Percentiles rank a stretch among this genome's conserved stretches.
phyloP scores from a whole-genome alignment of 2,113 vertebrate genomes.

The Nicator chloris region DNA sequence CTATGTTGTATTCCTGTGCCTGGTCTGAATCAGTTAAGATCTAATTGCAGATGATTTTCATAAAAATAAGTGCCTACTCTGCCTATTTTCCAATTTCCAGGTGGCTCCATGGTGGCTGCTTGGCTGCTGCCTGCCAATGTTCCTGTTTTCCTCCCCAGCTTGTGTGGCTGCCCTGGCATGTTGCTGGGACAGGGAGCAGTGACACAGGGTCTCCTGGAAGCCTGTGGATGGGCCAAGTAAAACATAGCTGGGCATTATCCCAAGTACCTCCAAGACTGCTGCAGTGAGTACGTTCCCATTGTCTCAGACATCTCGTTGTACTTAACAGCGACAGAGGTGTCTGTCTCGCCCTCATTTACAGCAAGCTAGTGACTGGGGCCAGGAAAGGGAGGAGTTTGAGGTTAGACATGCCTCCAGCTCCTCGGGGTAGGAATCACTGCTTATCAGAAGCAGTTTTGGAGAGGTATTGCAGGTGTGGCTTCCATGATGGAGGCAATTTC shows the following conservation, averaged over 20 bases:
- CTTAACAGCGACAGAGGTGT: neutral
- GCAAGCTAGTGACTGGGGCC: neutral
- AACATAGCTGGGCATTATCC: neutral
- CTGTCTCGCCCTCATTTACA: neutral
- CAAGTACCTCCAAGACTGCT: neutral
- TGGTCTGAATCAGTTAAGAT: neutral
- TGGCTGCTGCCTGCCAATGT: neutral
- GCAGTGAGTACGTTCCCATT: neutral
- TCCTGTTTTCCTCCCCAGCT: neutral
- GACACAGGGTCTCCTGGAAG: neutral
- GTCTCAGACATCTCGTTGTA: neutral
- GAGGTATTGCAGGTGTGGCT: neutral
- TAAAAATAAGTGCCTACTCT: neutral
- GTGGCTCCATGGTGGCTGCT: neutral
- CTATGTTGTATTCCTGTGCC: neutral
- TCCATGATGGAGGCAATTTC: accelerated
- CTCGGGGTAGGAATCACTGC: neutral
- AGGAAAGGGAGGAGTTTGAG: neutral
- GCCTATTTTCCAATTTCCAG: neutral
- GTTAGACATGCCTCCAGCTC: neutral
- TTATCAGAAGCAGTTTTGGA: neutral
- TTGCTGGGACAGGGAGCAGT: neutral
- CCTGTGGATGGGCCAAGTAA: neutral
- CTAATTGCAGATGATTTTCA: neutral
- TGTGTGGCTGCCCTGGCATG: neutral